A percentile compares a stretch with the other conserved stretches of the same genome.
Conservation (phyloP, 2,797 vertebrate species). For the Xiphophorus birchmanni region DNA sequence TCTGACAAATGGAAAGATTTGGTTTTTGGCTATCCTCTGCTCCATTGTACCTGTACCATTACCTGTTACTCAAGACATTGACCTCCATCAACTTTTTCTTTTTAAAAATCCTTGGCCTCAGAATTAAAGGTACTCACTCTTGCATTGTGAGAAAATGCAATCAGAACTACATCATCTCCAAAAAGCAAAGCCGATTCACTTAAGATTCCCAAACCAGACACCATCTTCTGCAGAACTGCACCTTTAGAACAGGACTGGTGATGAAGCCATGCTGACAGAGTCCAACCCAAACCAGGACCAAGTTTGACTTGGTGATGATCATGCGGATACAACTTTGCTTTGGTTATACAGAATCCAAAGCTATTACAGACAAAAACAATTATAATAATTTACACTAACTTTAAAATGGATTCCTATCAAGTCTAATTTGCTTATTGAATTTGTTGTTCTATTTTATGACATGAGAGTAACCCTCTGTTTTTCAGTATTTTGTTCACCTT, state of each 20-base stretch:
- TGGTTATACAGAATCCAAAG: not conserved
- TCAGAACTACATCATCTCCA: not conserved
- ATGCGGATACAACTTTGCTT: not conserved
- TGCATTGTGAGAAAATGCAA: not conserved
- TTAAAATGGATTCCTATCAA: not conserved
- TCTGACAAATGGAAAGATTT: not conserved
- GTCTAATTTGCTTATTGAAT: not conserved
- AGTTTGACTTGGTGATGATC: not conserved
- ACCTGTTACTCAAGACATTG: not conserved
- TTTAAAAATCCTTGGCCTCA: not conserved
- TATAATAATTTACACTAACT: not conserved
- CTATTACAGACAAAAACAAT: not conserved
- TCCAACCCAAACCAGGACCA: not conserved
- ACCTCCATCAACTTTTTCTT: not conserved
- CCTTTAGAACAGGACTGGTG: not conserved
- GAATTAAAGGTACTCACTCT: not conserved
- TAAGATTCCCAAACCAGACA: not conserved
- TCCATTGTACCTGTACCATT: not conserved
- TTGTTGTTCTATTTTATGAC: not conserved
- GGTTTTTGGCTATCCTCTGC: not conserved
- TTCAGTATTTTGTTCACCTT: not conserved
- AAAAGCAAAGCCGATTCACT: not conserved
- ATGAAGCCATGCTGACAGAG: not conserved
- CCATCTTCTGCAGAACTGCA: not conserved
- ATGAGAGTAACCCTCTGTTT: not conserved